phyloP scores from a whole-genome alignment of 2,113 vertebrate species.

The Heloderma charlesbogerti region DNA sequence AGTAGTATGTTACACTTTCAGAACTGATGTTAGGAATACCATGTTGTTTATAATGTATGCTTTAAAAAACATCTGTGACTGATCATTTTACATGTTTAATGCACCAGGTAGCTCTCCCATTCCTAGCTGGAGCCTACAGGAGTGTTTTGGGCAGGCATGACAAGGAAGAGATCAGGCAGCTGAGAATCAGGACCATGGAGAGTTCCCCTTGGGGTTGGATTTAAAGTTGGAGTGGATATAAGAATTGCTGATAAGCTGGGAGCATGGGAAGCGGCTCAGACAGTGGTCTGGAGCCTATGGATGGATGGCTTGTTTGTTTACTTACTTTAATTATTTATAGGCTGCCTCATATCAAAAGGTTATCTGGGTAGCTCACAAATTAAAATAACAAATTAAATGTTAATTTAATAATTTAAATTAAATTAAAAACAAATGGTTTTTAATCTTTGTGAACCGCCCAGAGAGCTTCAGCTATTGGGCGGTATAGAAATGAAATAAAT shows the following conservation, averaged over 20 bases:
- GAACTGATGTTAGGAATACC: neutral
- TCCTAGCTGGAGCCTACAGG: neutral
- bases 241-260: neutral
- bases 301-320: neutral
- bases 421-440: too few relatives aligned
- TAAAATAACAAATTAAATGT: too few relatives aligned
- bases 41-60: neutral
- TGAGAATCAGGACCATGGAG: neutral
- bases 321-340: neutral
- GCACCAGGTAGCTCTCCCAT: neutral
- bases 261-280: too few relatives aligned
- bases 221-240: neutral
- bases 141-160: neutral
- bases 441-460: too few relatives aligned
- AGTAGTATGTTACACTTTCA: neutral
- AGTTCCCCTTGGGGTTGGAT: neutral
- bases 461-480: too few relatives aligned
- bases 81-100: neutral
- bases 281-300: neutral
- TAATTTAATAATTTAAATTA: too few relatives aligned
- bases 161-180: neutral
- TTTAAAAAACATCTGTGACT: neutral
- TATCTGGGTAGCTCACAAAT: too few relatives aligned
- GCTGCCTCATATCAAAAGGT: neutral
- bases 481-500: too few relatives aligned